A percentile compares a stretch with the other conserved stretches of the same genome.
Conservation (phyloP, 2,113 vertebrate genomes). For the Potamarius usumacintae region DNA sequence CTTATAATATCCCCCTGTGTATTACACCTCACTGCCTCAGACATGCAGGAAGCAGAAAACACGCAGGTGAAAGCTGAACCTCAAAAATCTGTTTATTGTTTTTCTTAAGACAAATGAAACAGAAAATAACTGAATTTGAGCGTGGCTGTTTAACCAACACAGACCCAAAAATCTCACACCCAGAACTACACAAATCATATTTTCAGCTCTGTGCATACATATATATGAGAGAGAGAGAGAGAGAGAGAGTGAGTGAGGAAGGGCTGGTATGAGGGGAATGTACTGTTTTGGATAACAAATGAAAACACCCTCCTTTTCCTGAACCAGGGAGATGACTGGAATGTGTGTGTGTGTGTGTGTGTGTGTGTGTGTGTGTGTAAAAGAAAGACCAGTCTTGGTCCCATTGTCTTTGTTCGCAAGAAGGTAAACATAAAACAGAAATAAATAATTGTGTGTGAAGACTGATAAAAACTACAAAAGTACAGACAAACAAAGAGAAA, state of each 20-base stretch:
- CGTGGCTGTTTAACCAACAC: neutral
- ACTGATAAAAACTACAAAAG: neutral
- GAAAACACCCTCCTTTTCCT: neutral
- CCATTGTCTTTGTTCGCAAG: neutral
- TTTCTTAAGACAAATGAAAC: neutral
- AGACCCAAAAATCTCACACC: neutral
- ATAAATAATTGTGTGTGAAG: conserved; percentile 15
- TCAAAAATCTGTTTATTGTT: neutral
- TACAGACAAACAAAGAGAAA: neutral
- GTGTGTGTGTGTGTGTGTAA: neutral
- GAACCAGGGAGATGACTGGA: neutral
- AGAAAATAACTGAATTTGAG: neutral
- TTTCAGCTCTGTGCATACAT: neutral
- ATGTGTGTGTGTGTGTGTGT: conserved; percentile 21
- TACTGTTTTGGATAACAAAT: neutral
- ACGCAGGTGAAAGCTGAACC: neutral
- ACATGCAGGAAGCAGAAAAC: neutral
- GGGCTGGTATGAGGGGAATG: conserved; percentile 23
- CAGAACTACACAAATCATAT: neutral
- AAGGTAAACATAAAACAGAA: conserved; percentile 6
- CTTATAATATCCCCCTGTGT: neutral
- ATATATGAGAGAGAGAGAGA: neutral
- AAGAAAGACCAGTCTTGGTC: neutral
- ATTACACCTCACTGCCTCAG: neutral
- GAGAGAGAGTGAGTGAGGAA: neutral